These are phyloP conservation scores for Natrix natrix DNA, from an alignment of 2,797 vertebrate genomes.

Conservation along the genomic window DNA sequence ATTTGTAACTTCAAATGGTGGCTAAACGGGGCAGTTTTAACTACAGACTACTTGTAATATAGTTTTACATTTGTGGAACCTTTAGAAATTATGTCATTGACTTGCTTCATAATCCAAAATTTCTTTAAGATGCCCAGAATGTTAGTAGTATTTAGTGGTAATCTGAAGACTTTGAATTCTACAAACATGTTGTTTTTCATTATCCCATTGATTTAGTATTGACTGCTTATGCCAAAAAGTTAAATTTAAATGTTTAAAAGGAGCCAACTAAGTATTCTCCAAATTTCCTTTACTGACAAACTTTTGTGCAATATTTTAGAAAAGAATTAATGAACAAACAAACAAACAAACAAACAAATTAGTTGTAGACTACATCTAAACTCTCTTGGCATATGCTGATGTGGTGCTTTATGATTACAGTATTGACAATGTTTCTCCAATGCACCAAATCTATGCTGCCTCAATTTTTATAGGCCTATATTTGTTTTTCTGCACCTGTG, in stretches of 20 bases:
- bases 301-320: not conserved
- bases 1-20: not conserved
- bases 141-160: not conserved
- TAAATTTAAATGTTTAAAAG: not conserved
- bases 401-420: not conserved
- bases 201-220: not conserved
- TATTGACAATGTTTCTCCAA: not conserved
- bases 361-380: not conserved
- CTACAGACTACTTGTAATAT: not conserved
- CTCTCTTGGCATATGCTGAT: not conserved
- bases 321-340: not conserved
- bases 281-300: not conserved
- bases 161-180: not conserved
- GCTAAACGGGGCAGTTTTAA: not conserved
- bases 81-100: not conserved
- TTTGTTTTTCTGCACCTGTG: conserved; percentile 12
- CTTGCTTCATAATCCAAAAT: not conserved
- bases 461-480: not conserved
- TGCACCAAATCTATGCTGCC: not conserved
- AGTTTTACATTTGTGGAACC: not conserved
- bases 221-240: not conserved
- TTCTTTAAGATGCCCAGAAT: not conserved
- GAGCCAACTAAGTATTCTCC: not conserved
- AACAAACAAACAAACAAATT: not conserved
- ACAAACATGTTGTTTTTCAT: not conserved